A percentile compares a stretch with the other conserved stretches of the same genome.
phyloP scores from a whole-genome alignment of 2,888 invertebrate genomes.

The Andrena haemorrhoa region DNA sequence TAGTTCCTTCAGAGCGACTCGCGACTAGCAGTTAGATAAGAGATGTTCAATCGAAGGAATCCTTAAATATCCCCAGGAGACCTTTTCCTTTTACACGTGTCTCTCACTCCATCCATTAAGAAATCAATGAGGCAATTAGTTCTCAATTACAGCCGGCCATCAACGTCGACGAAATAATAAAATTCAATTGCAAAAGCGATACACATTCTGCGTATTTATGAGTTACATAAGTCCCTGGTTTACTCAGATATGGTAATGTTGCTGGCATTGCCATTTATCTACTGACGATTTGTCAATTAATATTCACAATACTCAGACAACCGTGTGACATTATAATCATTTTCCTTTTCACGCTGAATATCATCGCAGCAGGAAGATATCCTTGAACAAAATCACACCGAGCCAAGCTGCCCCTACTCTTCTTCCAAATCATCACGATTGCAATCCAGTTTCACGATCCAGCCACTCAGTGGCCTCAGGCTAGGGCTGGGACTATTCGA shows the following conservation, averaged over 20 bases:
- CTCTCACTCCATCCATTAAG: not conserved
- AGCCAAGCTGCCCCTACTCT: too few species aligned
- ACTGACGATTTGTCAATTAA: constrained; percentile 4
- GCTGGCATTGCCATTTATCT: constrained; percentile 10
- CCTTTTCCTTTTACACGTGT: not conserved
- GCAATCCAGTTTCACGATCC: too few species aligned
- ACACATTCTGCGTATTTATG: constrained; percentile 18
- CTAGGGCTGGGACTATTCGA: too few species aligned
- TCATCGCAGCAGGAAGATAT: not conserved
- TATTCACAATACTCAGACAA: not conserved
- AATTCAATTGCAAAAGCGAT: constrained; percentile 17
- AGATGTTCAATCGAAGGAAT: not conserved
- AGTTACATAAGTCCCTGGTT: constrained; percentile 25
- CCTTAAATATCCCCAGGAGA: not conserved
- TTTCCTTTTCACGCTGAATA: constrained; percentile 6
- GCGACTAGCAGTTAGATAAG: not conserved
- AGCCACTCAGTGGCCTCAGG: too few species aligned
- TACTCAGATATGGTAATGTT: constrained; percentile 12
- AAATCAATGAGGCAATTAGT: constrained; percentile 25
- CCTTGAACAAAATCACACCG: not conserved
- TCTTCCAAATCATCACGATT: too few species aligned
- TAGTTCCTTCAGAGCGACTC: not conserved
- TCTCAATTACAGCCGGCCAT: constrained; percentile 21
- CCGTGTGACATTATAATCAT: not conserved
- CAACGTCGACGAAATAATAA: constrained; percentile 8